phyloP scores from a whole-genome alignment of 2,888 invertebrate species.

The Epinotia ramella region DNA sequence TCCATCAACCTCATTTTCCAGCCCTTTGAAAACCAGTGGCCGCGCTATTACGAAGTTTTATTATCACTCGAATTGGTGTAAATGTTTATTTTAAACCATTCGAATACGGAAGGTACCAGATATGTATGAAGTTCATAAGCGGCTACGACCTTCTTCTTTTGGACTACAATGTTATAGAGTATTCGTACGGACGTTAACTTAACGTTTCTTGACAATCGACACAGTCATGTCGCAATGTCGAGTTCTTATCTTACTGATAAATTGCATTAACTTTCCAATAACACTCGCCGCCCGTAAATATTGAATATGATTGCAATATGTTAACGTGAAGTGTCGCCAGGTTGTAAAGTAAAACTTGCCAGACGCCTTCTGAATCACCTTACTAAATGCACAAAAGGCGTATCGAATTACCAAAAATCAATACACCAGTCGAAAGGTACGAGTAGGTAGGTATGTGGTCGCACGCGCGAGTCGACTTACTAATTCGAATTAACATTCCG shows the following conservation, averaged over 20 bases:
- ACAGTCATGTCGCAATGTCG: constrained; percentile 53
- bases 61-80: constrained; percentile 59
- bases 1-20: constrained; percentile 34
- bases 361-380: constrained; percentile 24
- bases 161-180: background rate
- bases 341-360: constrained; percentile 12
- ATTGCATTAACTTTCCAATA: constrained; percentile 42
- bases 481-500: constrained; percentile 44
- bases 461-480: constrained; percentile 36
- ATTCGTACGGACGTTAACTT: constrained; percentile 53
- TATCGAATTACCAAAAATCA: constrained; percentile 30
- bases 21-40: constrained; percentile 37
- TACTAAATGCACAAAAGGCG: constrained; percentile 19
- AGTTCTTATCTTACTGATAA: constrained; percentile 41
- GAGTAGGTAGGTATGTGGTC: constrained; percentile 34
- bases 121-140: background rate
- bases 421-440: constrained; percentile 18
- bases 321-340: constrained; percentile 12
- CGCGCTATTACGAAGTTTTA: constrained; percentile 52
- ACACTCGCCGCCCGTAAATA: constrained; percentile 37
- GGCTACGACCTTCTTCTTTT: background rate
- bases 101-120: background rate
- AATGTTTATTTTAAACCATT: constrained; percentile 57
- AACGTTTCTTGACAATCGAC: constrained; percentile 53
- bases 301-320: constrained; percentile 24